phyloP scores from a whole-genome alignment of 1,140 invertebrate genomes.

The Pomacea maculata region DNA sequence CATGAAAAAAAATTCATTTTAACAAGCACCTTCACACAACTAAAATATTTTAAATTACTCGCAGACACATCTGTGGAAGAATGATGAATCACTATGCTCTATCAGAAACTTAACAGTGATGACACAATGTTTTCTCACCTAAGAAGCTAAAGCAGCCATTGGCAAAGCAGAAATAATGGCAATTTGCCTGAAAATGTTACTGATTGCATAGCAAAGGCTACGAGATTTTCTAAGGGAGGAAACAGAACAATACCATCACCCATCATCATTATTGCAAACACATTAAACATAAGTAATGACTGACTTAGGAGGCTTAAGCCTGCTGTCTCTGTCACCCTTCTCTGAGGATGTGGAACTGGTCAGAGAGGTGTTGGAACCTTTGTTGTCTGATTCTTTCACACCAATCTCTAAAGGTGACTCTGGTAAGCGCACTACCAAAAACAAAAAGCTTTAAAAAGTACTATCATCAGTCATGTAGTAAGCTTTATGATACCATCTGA shows the following conservation, averaged over 20 bases:
- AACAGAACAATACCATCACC: background rate
- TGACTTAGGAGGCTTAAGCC: slow-evolving; percentile 21
- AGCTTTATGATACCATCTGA: too few species aligned
- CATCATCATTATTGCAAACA: background rate
- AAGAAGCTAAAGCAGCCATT: too few species aligned
- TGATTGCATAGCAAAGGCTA: too few species aligned
- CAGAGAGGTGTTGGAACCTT: slow-evolving; percentile 49
- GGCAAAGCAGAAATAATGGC: too few species aligned
- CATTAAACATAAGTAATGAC: background rate
- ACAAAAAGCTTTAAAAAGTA: background rate
- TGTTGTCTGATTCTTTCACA: slow-evolving; percentile 31
- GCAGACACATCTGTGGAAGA: too few species aligned
- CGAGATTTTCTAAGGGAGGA: too few species aligned
- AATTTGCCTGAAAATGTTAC: background rate
- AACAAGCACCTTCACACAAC: too few species aligned
- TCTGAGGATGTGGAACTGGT: slow-evolving; percentile 47
- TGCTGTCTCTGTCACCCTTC: slow-evolving; percentile 36
- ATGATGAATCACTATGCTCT: too few species aligned
- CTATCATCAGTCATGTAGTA: background rate
- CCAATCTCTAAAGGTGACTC: slow-evolving; percentile 37
- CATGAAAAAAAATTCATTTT: too few species aligned
- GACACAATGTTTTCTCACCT: too few species aligned
- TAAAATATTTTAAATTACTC: too few species aligned
- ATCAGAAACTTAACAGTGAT: too few species aligned
- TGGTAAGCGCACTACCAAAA: slow-evolving; percentile 27